Evolutionary conservation across 2,888 invertebrate genomes (phyloP), one percentile per base, ranked within the genome.

Genomic region (Lymantria dispar): DNA sequence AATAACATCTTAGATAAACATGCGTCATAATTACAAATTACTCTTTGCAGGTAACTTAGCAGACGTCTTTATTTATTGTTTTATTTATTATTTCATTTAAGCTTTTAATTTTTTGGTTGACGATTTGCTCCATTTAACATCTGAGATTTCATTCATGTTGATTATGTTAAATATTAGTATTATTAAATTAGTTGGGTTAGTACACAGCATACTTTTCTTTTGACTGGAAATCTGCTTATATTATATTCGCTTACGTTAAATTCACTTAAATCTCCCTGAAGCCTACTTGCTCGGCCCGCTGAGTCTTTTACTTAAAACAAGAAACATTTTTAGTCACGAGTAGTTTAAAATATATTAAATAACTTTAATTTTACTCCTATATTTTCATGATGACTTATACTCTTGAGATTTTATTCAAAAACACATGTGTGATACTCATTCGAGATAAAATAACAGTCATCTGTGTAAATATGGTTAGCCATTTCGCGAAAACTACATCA

Each of bases 371-470:
- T 10, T 33, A 10, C 3, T 33, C 5, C 22, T 22, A 3, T 5
- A 22, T 22, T 22, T 22, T 22, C 5, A 22, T 5, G 22, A 3
- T 22, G 2, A 39, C 8, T 42, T 29, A 30, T 22, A 42, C 29
- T 29, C n/a, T 42, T 22, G 29, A 8, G 15, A 36, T 10, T 43
- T 43, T 13, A 33, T n/a, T 13, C 29, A 13, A 37, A 43, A 29
- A 42, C 36, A 48, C 11, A 49, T 51, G 38, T 54, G 13, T 30
- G 9, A 48, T 53, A 52, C 62, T 55, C 60, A 61, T 54, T 60
- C 54, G 56, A 59, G 67, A 69, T 70, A 69, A 75, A 74, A 72
- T 72, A 64, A 70, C 63, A 64, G 67, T 63, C 61, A 70, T 72
- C 65, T 68, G 64, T 52, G 69, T 58, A 68, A 74, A 78, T 72